Base-by-base conservation (phyloP, 2,888 invertebrate genomes). In the Tetragonula carbonaria region DNA sequence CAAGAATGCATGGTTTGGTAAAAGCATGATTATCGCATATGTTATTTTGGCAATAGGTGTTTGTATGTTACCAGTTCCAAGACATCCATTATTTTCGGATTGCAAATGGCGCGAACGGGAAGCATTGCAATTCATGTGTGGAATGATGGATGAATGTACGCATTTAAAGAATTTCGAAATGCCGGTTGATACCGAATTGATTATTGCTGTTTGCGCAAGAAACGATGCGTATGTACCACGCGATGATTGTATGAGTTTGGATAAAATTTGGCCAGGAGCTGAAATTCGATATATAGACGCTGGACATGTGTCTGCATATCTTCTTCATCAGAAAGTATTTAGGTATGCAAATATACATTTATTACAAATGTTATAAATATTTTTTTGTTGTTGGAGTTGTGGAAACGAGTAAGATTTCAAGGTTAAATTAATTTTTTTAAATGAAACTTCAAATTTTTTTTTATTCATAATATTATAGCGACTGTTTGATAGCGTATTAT, bases 121-220 rank as follows among this genome's bases (percentile, higher is more conserved):
- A 94, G 97, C 98, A 0, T 91, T 98, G 77, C 97, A 98, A 95
- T 99, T 99, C 93, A 99, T 99, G 99, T 95, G 98, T 72, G 99
- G 99, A 0, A 97, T 99, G 89, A 99, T 99, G 99, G 99, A 99
- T 93, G 99, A 99, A 94, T 99, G 99, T 94, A 99, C 99, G 0
- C 99, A 99, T 95, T 95, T 99, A 63, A 98, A 97, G 88, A 99
- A 99, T 95, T 99, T 99, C 93, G 97, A 98, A 3, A 95, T 97
- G 23, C 98, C 98, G 0, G 97, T 97, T 73, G 99, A 99, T 93
- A 98, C 99, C 0, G 97, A 97, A 16, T 95, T 99, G 74, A 97
- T 98, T 82, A 98, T 98, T 86, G 97, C 98, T 28, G 97, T 99
- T 2, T 97, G 97, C 92, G 99, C 99, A 0, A 96, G 97, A 88